Base-by-base conservation (phyloP, 2,888 invertebrate species). In the Napeogenes inachia region DNA sequence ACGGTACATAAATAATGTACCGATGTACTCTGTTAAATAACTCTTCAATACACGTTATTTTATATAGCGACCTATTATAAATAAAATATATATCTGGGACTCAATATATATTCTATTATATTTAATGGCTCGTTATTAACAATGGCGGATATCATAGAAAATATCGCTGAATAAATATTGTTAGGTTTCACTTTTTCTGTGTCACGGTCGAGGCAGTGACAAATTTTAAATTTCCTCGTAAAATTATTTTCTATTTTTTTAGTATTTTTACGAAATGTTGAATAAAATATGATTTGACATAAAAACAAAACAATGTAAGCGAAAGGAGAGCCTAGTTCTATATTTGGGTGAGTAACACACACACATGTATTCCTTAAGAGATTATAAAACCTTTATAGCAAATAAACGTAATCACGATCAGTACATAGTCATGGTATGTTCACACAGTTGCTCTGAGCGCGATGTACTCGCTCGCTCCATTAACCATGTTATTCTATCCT, bases 111-210 rank as follows among this genome's bases (percentile, higher is more conserved):
- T 64, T 61, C 63, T 66, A 57, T 64, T 64, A 62, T 61, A 61
- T 59, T 64, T 64, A 66, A 66, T 64, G 53, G 59, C n/a, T n/a
- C 50, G 56, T 60, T 56, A 66, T 64, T 64, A 64, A 64, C 66
- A 64, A 60, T 61, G 33, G 61, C 59, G 64, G 64, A 61, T 64
- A 64, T 60, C 45, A 60, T 50, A 57, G 61, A 46, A 55, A 21
- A 21, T 42, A 42, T 61, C 57, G 59, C 61, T 45, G 64, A 60
- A 61, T 63, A 63, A 66, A 61, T 64, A 10, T 50, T 30, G 5
- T 47, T 13, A 2, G 6, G 21, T 13, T 30, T 58, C 57, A 61
- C 57, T 59, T 58, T 56, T 57, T 56, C 42, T 54, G 47, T 66
- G 66, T 66, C 66, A 64, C 56, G 66, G 66, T 60, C 64, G 64